These are phyloP conservation scores for Xanthorhoe designata DNA, from an alignment of 2,888 invertebrate species.

Conservation along the genomic window DNA sequence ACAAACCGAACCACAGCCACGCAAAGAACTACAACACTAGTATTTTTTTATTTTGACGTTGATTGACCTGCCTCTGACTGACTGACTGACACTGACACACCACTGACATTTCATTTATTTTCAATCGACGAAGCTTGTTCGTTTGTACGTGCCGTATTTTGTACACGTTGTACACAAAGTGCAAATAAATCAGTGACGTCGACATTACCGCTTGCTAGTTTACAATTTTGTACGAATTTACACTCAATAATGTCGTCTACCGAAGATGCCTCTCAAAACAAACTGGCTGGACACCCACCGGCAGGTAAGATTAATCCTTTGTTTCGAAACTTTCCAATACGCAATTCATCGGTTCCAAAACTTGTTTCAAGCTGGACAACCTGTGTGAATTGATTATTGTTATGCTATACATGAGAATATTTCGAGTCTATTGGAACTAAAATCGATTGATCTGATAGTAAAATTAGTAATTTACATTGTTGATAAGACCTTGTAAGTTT, in stretches of 20 bases:
- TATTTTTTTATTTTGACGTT: background rate
- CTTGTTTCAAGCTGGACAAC: background rate
- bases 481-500: conserved; percentile 30
- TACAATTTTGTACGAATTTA: conserved; percentile 29
- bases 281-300: conserved; percentile 93
- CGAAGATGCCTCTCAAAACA: conserved; percentile 89
- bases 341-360: background rate
- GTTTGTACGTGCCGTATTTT: conserved; percentile 31
- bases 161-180: conserved; percentile 56
- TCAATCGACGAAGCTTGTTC: background rate
- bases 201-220: conserved; percentile 39
- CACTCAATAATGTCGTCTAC: conserved; percentile 70
- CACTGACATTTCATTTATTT: no score
- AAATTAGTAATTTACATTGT: background rate
- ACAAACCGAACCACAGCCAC: background rate
- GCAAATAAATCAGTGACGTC: conserved; percentile 45
- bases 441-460: no score
- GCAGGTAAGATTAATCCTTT: conserved; percentile 88
- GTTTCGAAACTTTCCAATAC: conserved; percentile 7
- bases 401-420: background rate
- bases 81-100: no score
- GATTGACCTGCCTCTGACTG: no score
- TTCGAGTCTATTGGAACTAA: no score
- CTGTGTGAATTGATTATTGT: background rate
- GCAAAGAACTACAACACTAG: background rate